Evolutionary conservation across 53 echinoderm and acorn worm species (phyloP).

Genomic region (Patiria pectinifera): DNA sequence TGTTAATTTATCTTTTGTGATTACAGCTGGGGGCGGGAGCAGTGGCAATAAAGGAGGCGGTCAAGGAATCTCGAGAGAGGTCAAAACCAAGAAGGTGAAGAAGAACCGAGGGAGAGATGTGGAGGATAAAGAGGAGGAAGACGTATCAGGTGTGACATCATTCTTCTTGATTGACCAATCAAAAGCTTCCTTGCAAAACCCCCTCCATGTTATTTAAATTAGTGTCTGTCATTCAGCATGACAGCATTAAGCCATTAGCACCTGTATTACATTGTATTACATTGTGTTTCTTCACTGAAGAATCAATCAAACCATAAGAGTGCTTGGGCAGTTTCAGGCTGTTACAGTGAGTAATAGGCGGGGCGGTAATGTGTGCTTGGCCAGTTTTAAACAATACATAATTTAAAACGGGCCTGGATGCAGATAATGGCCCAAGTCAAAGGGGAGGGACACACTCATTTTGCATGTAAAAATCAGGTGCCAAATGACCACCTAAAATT

Average conservation of each 20-base stretch:
- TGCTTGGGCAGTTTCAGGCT: too few relatives aligned
- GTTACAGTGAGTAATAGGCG: too few relatives aligned
- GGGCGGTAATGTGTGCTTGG: too few relatives aligned
- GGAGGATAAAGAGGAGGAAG: constrained; percentile 71
- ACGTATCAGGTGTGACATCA: constrained; percentile 21
- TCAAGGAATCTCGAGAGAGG: constrained; percentile 74
- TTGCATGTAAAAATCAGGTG: too few relatives aligned
- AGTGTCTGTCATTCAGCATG: neutral
- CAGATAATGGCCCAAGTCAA: too few relatives aligned
- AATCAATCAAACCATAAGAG: too few relatives aligned
- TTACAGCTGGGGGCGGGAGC: constrained; percentile 42
- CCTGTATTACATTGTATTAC: too few relatives aligned
- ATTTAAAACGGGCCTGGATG: too few relatives aligned
- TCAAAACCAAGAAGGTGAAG: constrained; percentile 96
- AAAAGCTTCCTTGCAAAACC: neutral
- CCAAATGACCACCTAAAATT: too few relatives aligned
- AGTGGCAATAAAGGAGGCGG: constrained; percentile 73
- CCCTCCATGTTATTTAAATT: neutral
- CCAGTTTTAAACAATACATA: too few relatives aligned
- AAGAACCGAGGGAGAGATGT: constrained; percentile 75
- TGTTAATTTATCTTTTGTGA: neutral
- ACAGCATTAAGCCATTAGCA: neutral
- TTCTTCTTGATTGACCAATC: neutral
- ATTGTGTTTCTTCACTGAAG: too few relatives aligned
- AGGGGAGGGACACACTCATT: too few relatives aligned